A percentile compares a stretch with the other conserved stretches of the same genome.
Conservation (phyloP, 2,888 invertebrate species). For the Amiota mariae region DNA sequence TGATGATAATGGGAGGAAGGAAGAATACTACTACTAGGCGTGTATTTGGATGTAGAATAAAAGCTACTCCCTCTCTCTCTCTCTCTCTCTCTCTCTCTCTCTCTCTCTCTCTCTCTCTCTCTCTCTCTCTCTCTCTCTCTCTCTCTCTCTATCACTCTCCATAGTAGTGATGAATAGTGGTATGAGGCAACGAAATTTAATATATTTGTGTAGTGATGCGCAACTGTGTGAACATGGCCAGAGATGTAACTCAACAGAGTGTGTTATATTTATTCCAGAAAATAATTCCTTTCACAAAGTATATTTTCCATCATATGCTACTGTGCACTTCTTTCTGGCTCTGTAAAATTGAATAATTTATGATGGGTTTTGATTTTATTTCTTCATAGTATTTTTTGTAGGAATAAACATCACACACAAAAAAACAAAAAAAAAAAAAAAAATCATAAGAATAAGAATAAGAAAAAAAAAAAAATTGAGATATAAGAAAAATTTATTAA, state of each 20-base stretch:
- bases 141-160: no score
- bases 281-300: no score
- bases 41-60: no score
- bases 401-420: neutral
- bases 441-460: constrained; percentile 6
- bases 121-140: no score
- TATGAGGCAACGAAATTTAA: constrained; percentile 62
- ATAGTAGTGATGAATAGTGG: neutral
- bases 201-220: constrained; percentile 59
- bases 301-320: neutral
- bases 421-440: constrained; percentile 3
- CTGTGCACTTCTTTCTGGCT: neutral
- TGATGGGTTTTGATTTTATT: constrained; percentile 45
- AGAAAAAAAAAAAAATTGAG: constrained; percentile 2
- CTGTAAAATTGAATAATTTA: constrained; percentile 61
- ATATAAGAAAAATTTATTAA: neutral
- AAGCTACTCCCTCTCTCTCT: no score
- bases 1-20: no score
- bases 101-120: no score
- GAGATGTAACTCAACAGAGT: constrained; percentile 41
- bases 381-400: neutral
- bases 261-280: constrained; percentile 18
- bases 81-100: no score
- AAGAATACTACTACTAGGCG: no score
- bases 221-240: constrained; percentile 53